Conservation (phyloP, 2,888 invertebrate species). For the Pyrocoelia pectoralis region DNA sequence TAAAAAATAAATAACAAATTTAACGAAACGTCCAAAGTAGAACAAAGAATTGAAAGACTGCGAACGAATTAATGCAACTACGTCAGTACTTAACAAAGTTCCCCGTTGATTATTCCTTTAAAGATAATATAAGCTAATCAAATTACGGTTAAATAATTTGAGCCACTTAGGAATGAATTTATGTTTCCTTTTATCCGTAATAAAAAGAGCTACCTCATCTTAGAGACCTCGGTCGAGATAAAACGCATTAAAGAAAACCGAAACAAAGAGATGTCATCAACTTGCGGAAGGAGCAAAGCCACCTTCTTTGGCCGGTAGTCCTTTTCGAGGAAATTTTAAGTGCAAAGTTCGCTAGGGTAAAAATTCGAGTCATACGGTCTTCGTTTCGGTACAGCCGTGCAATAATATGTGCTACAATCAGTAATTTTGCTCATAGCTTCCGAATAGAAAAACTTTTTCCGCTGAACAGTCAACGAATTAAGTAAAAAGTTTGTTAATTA, state of each 20-base stretch:
- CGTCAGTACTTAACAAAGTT: conserved; percentile 37
- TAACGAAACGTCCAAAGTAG: conserved; percentile 27
- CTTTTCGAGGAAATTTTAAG: conserved; percentile 54
- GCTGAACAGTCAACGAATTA: too few relatives aligned
- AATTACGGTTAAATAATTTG: conserved; percentile 51
- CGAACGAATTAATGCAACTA: conserved; percentile 33
- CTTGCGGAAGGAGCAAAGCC: conserved; percentile 50
- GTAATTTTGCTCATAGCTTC: too few relatives aligned
- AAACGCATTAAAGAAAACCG: conserved; percentile 53
- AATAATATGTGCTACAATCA: neutral
- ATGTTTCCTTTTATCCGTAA: conserved; percentile 51
- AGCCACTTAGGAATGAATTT: conserved; percentile 52
- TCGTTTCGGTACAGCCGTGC: neutral
- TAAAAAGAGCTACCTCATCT: conserved; percentile 48
- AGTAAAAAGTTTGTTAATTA: neutral
- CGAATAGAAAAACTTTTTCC: too few relatives aligned
- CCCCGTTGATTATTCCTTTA: conserved; percentile 41
- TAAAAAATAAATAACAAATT: conserved; percentile 33
- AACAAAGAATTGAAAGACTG: conserved; percentile 30
- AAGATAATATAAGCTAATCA: conserved; percentile 46
- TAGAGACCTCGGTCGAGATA: conserved; percentile 46
- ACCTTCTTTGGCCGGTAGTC: conserved; percentile 47
- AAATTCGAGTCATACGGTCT: conserved; percentile 30
- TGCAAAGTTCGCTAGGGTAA: conserved; percentile 54
- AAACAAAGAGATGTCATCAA: conserved; percentile 56